phyloP scores from a whole-genome alignment of 1,140 invertebrate genomes.

The Xylocopa sonorina region DNA sequence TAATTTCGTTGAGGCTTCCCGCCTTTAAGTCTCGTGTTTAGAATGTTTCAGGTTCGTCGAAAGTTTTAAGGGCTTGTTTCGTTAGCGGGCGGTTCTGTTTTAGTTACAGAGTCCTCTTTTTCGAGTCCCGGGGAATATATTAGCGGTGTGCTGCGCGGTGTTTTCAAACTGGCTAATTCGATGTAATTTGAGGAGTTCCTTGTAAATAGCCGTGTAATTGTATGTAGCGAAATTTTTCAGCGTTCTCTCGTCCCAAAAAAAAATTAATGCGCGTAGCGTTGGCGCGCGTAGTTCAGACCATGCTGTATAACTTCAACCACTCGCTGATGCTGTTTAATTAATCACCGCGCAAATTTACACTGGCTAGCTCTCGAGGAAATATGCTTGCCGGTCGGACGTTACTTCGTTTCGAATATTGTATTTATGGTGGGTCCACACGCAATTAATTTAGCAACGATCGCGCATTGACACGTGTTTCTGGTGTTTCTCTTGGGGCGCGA shows the following conservation, averaged over 20 bases:
- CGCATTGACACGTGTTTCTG: neutral
- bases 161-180: no score
- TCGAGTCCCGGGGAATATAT: no score
- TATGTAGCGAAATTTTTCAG: no score
- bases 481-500: neutral
- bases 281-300: no score
- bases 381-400: neutral
- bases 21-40: neutral
- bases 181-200: neutral
- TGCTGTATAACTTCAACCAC: no score
- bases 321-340: no score
- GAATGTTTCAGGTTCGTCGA: neutral
- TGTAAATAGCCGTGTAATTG: no score
- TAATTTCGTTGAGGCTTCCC: neutral
- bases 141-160: no score
- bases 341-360: slow-evolving; percentile 24
- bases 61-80: no score
- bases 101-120: neutral
- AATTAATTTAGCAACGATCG: slow-evolving; percentile 27
- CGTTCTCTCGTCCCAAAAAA: no score
- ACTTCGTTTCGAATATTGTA: slow-evolving; percentile 35
- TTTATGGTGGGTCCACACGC: slow-evolving; percentile 1
- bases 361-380: neutral
- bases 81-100: no score
- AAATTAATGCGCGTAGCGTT: no score